phyloP scores from a whole-genome alignment of 2,113 vertebrate species.

The Sceloporus tristichus region DNA sequence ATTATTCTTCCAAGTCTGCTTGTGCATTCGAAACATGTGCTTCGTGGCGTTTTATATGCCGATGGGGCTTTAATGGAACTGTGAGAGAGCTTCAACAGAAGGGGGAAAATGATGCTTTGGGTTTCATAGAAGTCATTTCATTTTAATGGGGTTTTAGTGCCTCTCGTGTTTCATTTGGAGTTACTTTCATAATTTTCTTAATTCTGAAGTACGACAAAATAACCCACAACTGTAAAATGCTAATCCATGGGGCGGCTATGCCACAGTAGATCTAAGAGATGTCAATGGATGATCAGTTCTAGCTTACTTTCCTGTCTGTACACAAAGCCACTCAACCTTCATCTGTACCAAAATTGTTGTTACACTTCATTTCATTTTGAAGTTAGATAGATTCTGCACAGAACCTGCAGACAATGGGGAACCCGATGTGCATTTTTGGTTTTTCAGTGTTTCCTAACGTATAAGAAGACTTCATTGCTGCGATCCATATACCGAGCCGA shows the following conservation, averaged over 20 bases:
- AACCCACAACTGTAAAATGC: not conserved
- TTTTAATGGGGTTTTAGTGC: not conserved
- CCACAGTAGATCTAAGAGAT: not conserved
- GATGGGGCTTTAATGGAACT: not conserved
- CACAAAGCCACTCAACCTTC: not conserved
- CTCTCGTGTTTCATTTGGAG: constrained; percentile 11
- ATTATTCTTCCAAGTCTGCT: not conserved
- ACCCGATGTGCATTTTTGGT: too few species aligned
- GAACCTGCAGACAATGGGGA: too few species aligned
- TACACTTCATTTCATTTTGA: not conserved
- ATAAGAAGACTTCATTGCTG: not conserved
- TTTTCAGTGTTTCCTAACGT: too few species aligned
- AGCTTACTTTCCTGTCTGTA: not conserved
- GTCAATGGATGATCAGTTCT: not conserved
- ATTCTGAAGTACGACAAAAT: not conserved
- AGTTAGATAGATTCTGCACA: too few species aligned
- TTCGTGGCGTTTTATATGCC: not conserved
- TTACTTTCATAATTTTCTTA: constrained; percentile 13
- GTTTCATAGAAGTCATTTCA: constrained; percentile 6
- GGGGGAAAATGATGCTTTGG: not conserved
- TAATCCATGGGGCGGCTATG: not conserved
- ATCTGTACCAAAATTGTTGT: not conserved
- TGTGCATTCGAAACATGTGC: not conserved
- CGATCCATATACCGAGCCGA: not conserved
- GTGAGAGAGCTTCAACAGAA: not conserved